These are phyloP conservation scores for Cephus runcator DNA, from an alignment of 2,888 invertebrate genomes.

Conservation along the genomic window DNA sequence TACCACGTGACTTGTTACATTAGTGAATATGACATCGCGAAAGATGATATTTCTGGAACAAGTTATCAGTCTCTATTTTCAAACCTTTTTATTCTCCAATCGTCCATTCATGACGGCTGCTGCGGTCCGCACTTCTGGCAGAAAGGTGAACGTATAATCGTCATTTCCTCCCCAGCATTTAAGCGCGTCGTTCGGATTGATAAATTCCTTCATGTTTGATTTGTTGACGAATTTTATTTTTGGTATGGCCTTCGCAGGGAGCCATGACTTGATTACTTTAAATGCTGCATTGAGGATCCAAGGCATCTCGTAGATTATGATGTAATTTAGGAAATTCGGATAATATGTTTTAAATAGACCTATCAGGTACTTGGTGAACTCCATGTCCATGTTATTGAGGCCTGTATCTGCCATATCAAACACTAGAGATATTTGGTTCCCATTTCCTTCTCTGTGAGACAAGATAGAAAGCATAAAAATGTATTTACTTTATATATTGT, in stretches of 20 bases:
- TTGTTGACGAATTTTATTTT: slow-evolving; percentile 87
- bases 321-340: slow-evolving; percentile 87
- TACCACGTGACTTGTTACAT: background rate
- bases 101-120: slow-evolving; percentile 52
- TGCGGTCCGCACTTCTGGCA: slow-evolving; percentile 69
- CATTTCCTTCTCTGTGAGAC: slow-evolving; percentile 74
- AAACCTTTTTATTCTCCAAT: slow-evolving; percentile 67
- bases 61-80: background rate
- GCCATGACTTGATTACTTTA: slow-evolving; percentile 86
- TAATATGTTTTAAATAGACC: slow-evolving; percentile 89
- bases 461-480: slow-evolving; percentile 1
- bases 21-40: background rate
- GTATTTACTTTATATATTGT: background rate
- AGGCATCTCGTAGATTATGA: slow-evolving; percentile 92
- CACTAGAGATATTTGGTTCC: slow-evolving; percentile 83
- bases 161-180: slow-evolving; percentile 84
- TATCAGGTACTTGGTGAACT: slow-evolving; percentile 88
- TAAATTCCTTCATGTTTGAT: slow-evolving; percentile 78
- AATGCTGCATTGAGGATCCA: slow-evolving; percentile 94
- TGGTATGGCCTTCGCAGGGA: slow-evolving; percentile 89
- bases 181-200: slow-evolving; percentile 80
- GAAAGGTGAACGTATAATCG: slow-evolving; percentile 78
- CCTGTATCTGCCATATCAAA: slow-evolving; percentile 94
- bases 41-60: background rate
- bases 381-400: slow-evolving; percentile 90